A percentile compares a stretch with the other conserved stretches of the same genome.
Conservation (phyloP, 2,113 vertebrate species). For the Cisticola juncidis region DNA sequence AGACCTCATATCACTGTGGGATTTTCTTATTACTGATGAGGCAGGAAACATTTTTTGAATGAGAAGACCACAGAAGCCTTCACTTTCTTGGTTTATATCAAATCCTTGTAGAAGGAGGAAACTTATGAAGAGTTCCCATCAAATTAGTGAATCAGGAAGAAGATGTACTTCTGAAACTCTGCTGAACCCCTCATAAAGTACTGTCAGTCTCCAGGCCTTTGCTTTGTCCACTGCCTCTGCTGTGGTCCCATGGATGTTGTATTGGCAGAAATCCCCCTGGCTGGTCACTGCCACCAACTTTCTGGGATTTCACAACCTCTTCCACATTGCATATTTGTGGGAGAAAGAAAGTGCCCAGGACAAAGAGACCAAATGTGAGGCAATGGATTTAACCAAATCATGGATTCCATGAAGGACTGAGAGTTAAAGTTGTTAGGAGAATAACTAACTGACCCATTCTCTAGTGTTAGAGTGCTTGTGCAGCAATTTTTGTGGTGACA, state of each 20-base stretch:
- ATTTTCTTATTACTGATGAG: not conserved
- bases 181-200: not conserved
- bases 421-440: not conserved
- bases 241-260: not conserved
- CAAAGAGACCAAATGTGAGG: not conserved
- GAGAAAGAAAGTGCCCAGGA: not conserved
- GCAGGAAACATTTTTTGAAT: not conserved
- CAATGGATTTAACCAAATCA: not conserved
- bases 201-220: not conserved
- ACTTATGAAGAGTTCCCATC: not conserved
- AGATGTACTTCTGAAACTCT: not conserved
- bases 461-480: not conserved
- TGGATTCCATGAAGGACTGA: not conserved
- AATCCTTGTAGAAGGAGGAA: not conserved
- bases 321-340: not conserved
- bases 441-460: not conserved
- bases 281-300: not conserved
- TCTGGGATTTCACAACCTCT: not conserved
- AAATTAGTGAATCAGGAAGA: not conserved
- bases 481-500: not conserved
- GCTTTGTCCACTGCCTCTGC: not conserved
- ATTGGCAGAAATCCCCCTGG: fast-evolving
- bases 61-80: not conserved
- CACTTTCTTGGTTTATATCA: not conserved
- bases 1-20: not conserved